Base-by-base conservation (phyloP, 2,797 vertebrate species). In the Helicolenus hilgendorfi region DNA sequence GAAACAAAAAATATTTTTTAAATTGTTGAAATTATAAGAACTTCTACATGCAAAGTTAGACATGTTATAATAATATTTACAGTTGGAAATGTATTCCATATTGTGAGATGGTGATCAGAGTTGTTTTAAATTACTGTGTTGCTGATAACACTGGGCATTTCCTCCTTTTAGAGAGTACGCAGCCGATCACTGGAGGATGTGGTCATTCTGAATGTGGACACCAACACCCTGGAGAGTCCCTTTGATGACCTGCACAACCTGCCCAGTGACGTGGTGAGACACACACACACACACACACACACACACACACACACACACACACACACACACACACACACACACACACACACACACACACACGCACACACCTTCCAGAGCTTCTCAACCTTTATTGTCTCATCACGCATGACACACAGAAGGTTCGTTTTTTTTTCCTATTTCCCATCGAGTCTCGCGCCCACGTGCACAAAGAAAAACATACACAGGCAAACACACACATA, bases 181-280 rank as follows among this genome's bases (percentile, higher is more conserved):
- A 98, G 96, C 77, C 98, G 97, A 77, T 98, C 98, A 27, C 92
- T 99, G 94, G 99, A 99, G 93, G 99, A 99, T 81, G 99, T 99
- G 95, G 97, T 99, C 92, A 97, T 99, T 92, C 94, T 99, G 73
- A 99, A 99, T 77, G 98, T 99, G 96, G 99, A 99, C 93, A 98
- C 98, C 88, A 99, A 99, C 95, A 97, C 98, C 77, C 96, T 99
- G 95, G 99, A 99, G 97, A 98, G 97, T 80, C 98, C 99, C 22
- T 98, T 97, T 88, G 98, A 98, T 90, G 99, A 99, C 97, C 96
- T 99, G 93, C 98, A 93, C 94, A 98, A 97, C 96, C 97, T 99
- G 27, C 99, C 99, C n/a, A 93, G 97, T 92, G 99, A 99, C 27
- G 98, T 99, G 98, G 99, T 99, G 94, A 98, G 98, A 81, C 45